Evolutionary conservation across 1,140 invertebrate genomes (phyloP), one percentile per base, ranked within the genome.

Genomic region (Tyrophagus putrescentiae): DNA sequence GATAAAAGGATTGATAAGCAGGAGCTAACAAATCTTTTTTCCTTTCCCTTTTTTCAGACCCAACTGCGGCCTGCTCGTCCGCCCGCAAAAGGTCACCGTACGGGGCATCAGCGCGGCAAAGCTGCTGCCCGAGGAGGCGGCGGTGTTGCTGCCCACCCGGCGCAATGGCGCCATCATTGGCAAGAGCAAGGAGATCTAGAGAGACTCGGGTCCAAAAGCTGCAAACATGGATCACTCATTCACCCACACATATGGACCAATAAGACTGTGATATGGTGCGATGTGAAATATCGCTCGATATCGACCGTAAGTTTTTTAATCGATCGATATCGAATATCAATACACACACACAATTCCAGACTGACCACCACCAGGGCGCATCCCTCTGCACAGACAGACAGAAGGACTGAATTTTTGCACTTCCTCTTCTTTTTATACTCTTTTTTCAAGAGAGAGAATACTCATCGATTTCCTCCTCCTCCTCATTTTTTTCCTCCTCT

Each of bases 31-130:
- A 77, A 1, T 68, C 65, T 25, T 75, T 79, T 5, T 68, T 73
- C 29, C 75, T 73, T 4, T 70, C 69, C 45, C 67, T 73, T 18
- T 78, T 77, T 66, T 79, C 39, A 81, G 82, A 60, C 75, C 84
- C 56, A 85, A 88, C 66, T 86, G 88, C 74, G 91, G 90, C 33
- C 84, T 95, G 69, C 95, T 95, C 73, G 89, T 94, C 56, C 80
- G 86, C 64, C 79, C 80, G 42, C 86, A 90, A 78, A 65, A 69
- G 65, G 75, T 79, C 9, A 73, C 74, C n/a, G 73, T 77, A 4
- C 67, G 75, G 6, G 77, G 77, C 11, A 77, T 78, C 57, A 79
- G 76, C 67, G 77, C 76, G 16, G 72, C 76, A 13, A 72, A 75
- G 64, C 69, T 78, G 23, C 65, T 78, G 13, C 34, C 56, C 4